Base-by-base conservation (phyloP, 1,140 invertebrate species). In the Callitettix versicolor region DNA sequence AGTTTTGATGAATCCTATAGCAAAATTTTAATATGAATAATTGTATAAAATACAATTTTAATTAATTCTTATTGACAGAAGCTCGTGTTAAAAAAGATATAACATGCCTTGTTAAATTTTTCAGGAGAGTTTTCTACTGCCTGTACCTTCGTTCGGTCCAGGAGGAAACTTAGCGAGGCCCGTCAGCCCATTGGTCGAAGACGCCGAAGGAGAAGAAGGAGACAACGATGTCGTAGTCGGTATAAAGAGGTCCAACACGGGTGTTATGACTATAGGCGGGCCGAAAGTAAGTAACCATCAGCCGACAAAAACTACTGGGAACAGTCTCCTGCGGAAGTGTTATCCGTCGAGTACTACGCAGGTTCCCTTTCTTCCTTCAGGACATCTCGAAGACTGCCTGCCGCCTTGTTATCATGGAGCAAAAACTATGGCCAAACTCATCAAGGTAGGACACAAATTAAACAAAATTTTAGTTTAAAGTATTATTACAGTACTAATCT, bases 341-440 rank as follows among this genome's bases (percentile, higher is more conserved):
- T 71, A 70, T 48, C 66, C 68, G 1, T 67, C 66, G 15, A 62
- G 58, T 20, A 60, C 55, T 1, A 42, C 61, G 11, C 65, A 66
- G 47, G 57, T 55, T 20, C 62, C 67, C 1, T 66, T 66, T 52
- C 44, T 69, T 20, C 65, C 67, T 7, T 63, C 69, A 7, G 62
- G 65, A 6, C 63, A 65, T 49, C 59, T 73, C 12, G 68, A 72
- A 48, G 67, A 73, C 49, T 77, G 72, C 57, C 67, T 80, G 1
- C 78, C 79, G 2, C 76, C 78, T 0, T 71, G 72, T 42, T 79
- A 78, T 60, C 73, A 71, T 18, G 68, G 71, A 14, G 72, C 73
- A 20, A 78, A 78, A 55, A 77, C 76, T 54, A 76, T 79, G 63
- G 69, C 71, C 20, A 74, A 76, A 56, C 68, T 78, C 1, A 76